phyloP scores from a whole-genome alignment of 2,113 vertebrate species.

The Ophiodon elongatus region DNA sequence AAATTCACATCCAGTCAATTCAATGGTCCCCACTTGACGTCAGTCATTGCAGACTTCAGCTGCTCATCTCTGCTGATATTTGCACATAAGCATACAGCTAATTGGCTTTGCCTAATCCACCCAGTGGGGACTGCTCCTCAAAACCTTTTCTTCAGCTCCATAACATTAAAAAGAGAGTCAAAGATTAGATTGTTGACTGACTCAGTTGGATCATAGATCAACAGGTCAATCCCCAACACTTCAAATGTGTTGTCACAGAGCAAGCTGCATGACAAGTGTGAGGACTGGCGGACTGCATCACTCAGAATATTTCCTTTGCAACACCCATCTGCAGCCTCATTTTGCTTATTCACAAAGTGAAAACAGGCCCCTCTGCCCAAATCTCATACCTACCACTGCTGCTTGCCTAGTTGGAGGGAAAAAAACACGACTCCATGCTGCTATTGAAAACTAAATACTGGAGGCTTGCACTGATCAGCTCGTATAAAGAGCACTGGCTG shows the following conservation, averaged over 20 bases:
- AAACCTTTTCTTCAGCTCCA: background rate
- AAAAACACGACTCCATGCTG: background rate
- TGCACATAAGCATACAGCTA: background rate
- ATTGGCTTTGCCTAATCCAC: background rate
- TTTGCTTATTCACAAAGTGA: too few species aligned
- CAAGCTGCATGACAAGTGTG: background rate
- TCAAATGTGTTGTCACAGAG: background rate
- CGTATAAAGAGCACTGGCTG: constrained; percentile 4
- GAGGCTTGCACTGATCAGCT: background rate
- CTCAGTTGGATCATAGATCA: background rate
- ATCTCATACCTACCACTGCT: background rate
- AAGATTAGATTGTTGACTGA: background rate
- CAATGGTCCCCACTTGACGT: background rate
- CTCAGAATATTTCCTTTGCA: background rate
- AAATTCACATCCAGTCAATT: background rate
- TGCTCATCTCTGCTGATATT: background rate
- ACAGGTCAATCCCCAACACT: background rate
- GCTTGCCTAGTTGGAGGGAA: background rate
- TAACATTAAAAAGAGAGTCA: background rate
- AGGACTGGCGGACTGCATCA: background rate
- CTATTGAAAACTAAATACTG: background rate
- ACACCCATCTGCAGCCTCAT: background rate
- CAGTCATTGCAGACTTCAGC: constrained; percentile 6
- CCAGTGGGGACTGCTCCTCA: background rate
- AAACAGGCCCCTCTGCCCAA: background rate